Evolutionary conservation across 2,888 invertebrate species (phyloP), one percentile per base, ranked within the genome.

Genomic region (Amorpha juglandis): DNA sequence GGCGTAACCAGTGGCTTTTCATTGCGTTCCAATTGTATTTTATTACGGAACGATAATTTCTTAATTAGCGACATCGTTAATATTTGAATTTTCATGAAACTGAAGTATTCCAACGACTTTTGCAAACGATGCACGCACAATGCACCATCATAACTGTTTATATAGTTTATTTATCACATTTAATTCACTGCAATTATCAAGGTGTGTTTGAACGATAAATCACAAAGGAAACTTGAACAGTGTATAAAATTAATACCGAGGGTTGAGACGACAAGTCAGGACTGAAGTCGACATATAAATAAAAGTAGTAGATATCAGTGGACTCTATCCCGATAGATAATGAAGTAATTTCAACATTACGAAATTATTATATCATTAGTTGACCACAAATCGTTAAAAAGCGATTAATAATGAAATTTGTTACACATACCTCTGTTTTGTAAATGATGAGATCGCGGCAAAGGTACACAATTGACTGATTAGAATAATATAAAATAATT

Each of bases 381-480:
- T 76, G 70, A 70, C 71, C 72, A 65, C 70, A 71, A 70, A 78
- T 82, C 79, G 71, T 89, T 88, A 86, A 82, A 84, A 79, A 74
- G 74, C 77, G 81, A 87, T 88, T 82, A 81, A 35, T 65, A 63
- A 73, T 45, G 19, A 19, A 19, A 50, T 50, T 47, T 47, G 11
- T 58, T 21, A 42, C 19, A 58, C 58, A 58, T 58, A 58, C 58
- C 58, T 58, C 42, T 42, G 19, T 21, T 38, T 50, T 19, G 38
- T 42, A 58, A 74, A 67, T 63, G n/a, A 73, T 70, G 68, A 68
- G 69, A 70, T 71, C 74, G 70, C 72, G 72, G n/a, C 42, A 47
- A 35, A 53, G n/a, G 33, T 47, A n/a, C 35, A 35, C 47, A 42
- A 63, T 52, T 51, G 8, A 50, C 33, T 67, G 63, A 51, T 63